Conservation (phyloP, 2,797 vertebrate species). For the Erithacus rubecula region DNA sequence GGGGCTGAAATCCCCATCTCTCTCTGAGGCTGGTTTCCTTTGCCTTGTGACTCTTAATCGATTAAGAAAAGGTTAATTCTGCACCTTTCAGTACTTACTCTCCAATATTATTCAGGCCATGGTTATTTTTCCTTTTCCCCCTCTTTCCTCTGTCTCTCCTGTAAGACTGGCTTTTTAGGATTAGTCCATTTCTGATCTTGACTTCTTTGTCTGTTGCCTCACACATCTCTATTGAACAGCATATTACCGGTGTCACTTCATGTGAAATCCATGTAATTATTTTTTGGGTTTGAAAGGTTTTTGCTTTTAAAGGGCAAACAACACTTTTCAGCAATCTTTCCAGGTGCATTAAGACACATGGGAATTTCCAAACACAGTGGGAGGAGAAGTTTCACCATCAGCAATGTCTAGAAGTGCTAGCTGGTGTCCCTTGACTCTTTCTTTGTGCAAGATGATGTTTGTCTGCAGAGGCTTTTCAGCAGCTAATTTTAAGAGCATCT, state of each 20-base stretch:
- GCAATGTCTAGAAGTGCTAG: not conserved
- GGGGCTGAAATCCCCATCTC: not conserved
- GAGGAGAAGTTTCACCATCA: not conserved
- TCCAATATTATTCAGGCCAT: not conserved
- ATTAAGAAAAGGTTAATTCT: conserved; percentile 2
- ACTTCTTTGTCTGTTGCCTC: not conserved
- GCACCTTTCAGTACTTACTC: not conserved
- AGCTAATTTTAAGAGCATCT: not conserved
- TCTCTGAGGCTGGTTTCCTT: not conserved
- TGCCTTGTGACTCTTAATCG: not conserved
- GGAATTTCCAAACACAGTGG: not conserved
- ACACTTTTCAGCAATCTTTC: not conserved
- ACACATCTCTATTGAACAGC: not conserved
- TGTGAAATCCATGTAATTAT: conserved; percentile 19
- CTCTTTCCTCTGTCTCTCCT: not conserved
- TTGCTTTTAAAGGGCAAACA: conserved; percentile 20
- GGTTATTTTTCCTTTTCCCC: not conserved
- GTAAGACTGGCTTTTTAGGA: not conserved
- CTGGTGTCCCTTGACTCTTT: not conserved
- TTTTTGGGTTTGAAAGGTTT: conserved; percentile 6
- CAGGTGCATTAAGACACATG: not conserved
- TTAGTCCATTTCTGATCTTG: not conserved
- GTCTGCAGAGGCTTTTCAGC: not conserved
- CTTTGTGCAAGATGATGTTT: not conserved
- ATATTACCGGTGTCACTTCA: not conserved